Percentiles rank a stretch among this genome's conserved stretches.
phyloP scores from a whole-genome alignment of 2,797 vertebrate genomes.

The Adelosebastes latens region DNA sequence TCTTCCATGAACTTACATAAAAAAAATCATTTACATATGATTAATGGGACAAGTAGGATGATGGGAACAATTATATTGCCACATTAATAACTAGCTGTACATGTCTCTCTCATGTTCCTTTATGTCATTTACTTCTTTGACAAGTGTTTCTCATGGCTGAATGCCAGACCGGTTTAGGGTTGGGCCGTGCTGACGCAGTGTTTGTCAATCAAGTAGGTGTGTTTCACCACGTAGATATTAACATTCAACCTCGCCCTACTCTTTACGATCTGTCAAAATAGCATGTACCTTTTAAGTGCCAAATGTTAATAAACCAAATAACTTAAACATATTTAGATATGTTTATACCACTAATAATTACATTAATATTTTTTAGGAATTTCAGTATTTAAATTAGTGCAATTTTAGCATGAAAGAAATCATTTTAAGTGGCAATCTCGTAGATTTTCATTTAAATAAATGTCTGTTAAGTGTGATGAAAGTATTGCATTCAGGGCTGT shows the following conservation, averaged over 20 bases:
- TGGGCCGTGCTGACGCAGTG: not conserved
- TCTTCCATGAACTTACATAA: not conserved
- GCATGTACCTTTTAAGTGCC: not conserved
- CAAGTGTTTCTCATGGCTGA: not conserved
- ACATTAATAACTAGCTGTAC: not conserved
- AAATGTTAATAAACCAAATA: not conserved
- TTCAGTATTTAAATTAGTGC: too few species aligned
- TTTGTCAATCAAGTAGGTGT: not conserved
- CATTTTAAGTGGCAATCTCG: too few species aligned
- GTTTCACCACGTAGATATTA: not conserved
- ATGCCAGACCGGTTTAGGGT: not conserved
- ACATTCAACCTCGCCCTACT: not conserved
- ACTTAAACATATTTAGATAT: not conserved
- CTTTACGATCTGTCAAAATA: not conserved
- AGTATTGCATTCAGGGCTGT: too few species aligned
- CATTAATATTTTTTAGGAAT: too few species aligned
- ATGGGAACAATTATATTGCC: too few species aligned
- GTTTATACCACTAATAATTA: not conserved
- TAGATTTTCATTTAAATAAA: too few species aligned
- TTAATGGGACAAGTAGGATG: not conserved
- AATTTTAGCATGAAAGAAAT: too few species aligned
- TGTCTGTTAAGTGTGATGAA: too few species aligned
- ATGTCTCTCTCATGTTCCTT: not conserved
- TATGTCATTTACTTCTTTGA: not conserved
- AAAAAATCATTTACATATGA: fast-evolving